Percentiles rank a stretch among this genome's conserved stretches.
These are phyloP conservation scores for Alligator sinensis DNA, from an alignment of 2,113 vertebrate species.

Conservation along the genomic window DNA sequence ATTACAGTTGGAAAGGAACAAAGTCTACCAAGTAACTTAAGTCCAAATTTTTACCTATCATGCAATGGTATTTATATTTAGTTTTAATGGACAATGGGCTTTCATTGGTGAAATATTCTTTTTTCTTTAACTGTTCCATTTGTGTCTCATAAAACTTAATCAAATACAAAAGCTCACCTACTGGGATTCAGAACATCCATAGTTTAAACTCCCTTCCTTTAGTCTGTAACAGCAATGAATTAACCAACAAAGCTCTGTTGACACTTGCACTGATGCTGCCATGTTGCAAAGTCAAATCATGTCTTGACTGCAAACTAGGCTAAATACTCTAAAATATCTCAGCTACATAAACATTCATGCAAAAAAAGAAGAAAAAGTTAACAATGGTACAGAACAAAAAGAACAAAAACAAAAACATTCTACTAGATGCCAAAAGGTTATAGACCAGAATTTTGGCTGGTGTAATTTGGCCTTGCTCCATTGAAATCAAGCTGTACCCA, in stretches of 20 bases:
- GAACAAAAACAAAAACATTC: slow-evolving; percentile 10
- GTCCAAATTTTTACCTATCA: not conserved
- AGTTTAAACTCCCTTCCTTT: slow-evolving; percentile 1
- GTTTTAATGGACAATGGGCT: not conserved
- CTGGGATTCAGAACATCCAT: not conserved
- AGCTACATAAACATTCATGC: not conserved
- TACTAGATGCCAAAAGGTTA: not conserved
- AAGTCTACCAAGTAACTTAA: not conserved
- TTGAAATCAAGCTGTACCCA: not conserved
- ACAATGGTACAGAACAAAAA: slow-evolving; percentile 5
- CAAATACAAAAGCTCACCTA: slow-evolving; percentile 7
- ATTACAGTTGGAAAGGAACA: not conserved
- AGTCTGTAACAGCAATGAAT: slow-evolving; percentile 47
- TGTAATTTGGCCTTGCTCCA: not conserved
- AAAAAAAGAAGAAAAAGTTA: not conserved
- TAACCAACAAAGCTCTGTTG: slow-evolving; percentile 27
- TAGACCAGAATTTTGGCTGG: not conserved
- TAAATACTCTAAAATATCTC: not conserved
- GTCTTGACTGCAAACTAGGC: slow-evolving; percentile 17
- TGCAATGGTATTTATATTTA: not conserved
- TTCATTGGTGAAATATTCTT: not conserved
- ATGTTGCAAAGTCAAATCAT: slow-evolving; percentile 36
- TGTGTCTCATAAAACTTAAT: not conserved
- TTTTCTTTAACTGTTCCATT: slow-evolving; percentile 10
- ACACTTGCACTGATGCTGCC: slow-evolving; percentile 33